Evolutionary conservation across 2,113 vertebrate genomes (phyloP).

Genomic region (Albula glossodonta): DNA sequence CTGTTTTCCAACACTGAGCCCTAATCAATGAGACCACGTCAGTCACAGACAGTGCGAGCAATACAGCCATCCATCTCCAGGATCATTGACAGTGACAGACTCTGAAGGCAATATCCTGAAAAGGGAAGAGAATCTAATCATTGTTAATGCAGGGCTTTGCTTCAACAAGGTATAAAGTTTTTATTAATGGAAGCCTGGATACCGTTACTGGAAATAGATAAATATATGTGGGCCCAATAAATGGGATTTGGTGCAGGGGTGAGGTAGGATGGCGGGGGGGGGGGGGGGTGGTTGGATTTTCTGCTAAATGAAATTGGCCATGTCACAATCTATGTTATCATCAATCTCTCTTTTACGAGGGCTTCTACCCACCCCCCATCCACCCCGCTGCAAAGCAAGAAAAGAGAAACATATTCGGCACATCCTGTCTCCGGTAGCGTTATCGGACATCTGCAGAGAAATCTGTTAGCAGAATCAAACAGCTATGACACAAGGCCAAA

Average conservation of each 20-base stretch:
- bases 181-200: constrained; percentile 1
- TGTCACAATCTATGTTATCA: not conserved
- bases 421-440: constrained; percentile 29
- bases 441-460: constrained; percentile 52
- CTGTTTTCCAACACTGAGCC: not conserved
- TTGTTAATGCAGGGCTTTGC: not conserved
- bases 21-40: not conserved
- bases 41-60: not conserved
- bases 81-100: not conserved
- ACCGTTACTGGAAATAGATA: not conserved
- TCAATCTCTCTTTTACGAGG: not conserved
- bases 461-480: constrained; percentile 44
- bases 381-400: not conserved
- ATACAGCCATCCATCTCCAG: not conserved
- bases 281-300: not conserved
- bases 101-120: constrained; percentile 12
- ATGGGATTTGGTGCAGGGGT: not conserved
- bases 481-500: constrained; percentile 46
- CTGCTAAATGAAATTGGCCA: not conserved
- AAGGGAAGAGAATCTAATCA: not conserved
- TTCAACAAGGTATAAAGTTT: not conserved
- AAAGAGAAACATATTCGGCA: constrained; percentile 27
- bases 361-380: not conserved
- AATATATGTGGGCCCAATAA: not conserved
- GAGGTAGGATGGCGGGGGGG: too few species aligned